Percentiles rank a stretch among this genome's conserved stretches.
These are phyloP conservation scores for Ormyrus thymus DNA, from an alignment of 2,888 invertebrate genomes.

Conservation along the genomic window DNA sequence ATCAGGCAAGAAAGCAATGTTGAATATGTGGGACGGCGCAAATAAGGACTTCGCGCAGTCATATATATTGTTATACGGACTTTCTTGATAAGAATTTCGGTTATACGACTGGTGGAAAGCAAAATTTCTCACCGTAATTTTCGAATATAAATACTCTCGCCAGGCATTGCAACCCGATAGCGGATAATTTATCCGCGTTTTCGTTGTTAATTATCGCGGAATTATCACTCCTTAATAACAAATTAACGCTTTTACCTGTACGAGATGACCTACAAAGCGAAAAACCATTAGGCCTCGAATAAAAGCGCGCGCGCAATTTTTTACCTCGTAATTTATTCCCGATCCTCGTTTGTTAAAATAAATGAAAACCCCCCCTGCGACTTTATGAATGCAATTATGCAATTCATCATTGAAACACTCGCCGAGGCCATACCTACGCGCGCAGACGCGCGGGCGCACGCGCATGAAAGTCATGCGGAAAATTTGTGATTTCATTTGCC, in stretches of 20 bases:
- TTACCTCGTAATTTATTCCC: constrained; percentile 9
- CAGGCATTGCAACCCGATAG: too few relatives aligned
- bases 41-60: constrained; percentile 14
- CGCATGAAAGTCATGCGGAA: constrained; percentile 47
- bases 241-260: too few relatives aligned
- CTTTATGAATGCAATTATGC: constrained; percentile 40
- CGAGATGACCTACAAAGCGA: not conserved
- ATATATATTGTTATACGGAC: constrained; percentile 34
- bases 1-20: constrained; percentile 41
- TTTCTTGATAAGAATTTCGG: constrained; percentile 25
- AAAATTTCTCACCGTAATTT: not conserved
- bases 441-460: not conserved
- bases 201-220: too few relatives aligned
- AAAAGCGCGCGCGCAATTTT: not conserved
- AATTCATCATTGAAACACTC: constrained; percentile 45
- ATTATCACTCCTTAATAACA: too few relatives aligned
- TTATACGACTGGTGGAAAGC: not conserved
- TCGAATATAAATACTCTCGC: too few relatives aligned
- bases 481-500: constrained; percentile 55
- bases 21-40: constrained; percentile 34
- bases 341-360: constrained; percentile 33
- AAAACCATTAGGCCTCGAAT: not conserved
- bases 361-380: constrained; percentile 29
- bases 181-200: too few relatives aligned
- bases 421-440: constrained; percentile 11